Evolutionary conservation across 2,797 vertebrate genomes (phyloP), one percentile per base, ranked within the genome.

Genomic region (Hapalemur alaotrensis): DNA sequence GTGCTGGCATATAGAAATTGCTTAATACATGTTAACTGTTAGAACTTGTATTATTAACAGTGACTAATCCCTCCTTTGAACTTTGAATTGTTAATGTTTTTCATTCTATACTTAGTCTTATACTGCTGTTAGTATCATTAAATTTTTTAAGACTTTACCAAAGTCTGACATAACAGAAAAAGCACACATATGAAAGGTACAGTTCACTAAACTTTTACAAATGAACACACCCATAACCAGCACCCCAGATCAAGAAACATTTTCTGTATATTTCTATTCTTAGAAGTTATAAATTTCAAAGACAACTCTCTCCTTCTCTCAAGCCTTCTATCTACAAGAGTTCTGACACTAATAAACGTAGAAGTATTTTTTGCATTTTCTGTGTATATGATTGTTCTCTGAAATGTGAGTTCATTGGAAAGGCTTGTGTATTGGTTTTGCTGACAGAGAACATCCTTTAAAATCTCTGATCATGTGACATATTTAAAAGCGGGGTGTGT

Each of bases 181-280:
- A 76, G 32, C 20, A 92, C 18, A 78, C 41, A 57, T 61, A 41
- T n/a, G 35, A 75, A 89, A 95, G 87, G 48, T 84, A 75, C 5
- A 69, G 28, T 17, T 89, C 63, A 79, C 70, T 75, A 79, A 59
- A 81, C 57, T 91, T 96, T 95, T 92, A 70, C 69, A 91, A 84
- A 79, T 79, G 54, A 82, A 83, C 46, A 90, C n/a, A 83, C 18
- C 41, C 48, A 32, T 95, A 95, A 92, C 83, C 41, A 83, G 38
- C 48, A 95, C 87, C 59, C 82, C 48, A 78, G 50, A 86, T 92
- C 90, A 84, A 93, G 57, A 97, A 70, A 93, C 22, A 43, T 83
- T 95, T 97, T 90, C 46, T 93, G 32, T 94, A 35, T 91, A 78
- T 94, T 92, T 96, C 46, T 96, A 46, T 95, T 92, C 70, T 96